Evolutionary conservation across 1,140 invertebrate genomes (phyloP).

Genomic region (Aphaenogaster rudis): DNA sequence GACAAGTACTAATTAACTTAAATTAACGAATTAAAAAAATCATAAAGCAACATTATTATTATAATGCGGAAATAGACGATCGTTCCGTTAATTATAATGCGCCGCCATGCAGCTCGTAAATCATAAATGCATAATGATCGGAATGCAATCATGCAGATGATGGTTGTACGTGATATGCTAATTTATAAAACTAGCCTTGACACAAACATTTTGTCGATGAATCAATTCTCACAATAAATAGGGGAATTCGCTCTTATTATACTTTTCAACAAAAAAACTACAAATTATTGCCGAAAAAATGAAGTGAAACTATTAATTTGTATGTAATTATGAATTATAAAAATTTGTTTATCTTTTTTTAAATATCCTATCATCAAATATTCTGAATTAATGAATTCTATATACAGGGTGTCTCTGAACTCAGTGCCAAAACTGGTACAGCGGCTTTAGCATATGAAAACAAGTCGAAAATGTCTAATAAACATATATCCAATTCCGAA

Average conservation of each 20-base stretch:
- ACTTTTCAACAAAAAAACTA: not conserved
- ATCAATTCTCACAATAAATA: not conserved
- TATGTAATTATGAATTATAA: not conserved
- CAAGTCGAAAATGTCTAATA: too few species aligned
- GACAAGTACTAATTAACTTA: not conserved
- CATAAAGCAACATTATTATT: constrained; percentile 5
- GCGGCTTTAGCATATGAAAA: too few species aligned
- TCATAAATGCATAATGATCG: constrained; percentile 12
- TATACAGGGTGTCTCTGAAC: too few species aligned
- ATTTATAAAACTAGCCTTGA: not conserved
- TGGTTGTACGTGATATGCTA: not conserved
- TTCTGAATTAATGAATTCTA: not conserved
- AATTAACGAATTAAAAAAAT: not conserved
- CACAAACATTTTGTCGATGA: not conserved
- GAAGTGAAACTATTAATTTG: not conserved
- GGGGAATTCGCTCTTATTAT: not conserved
- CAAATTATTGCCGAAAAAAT: not conserved
- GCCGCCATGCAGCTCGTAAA: not conserved
- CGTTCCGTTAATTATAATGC: not conserved
- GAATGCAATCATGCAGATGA: not conserved
- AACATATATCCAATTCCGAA: too few species aligned
- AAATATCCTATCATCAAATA: not conserved
- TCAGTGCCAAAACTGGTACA: too few species aligned
- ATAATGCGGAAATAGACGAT: not conserved
- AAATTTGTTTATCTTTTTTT: not conserved